phyloP scores from a whole-genome alignment of 1,140 invertebrate species.

The Drosophila parvula region DNA sequence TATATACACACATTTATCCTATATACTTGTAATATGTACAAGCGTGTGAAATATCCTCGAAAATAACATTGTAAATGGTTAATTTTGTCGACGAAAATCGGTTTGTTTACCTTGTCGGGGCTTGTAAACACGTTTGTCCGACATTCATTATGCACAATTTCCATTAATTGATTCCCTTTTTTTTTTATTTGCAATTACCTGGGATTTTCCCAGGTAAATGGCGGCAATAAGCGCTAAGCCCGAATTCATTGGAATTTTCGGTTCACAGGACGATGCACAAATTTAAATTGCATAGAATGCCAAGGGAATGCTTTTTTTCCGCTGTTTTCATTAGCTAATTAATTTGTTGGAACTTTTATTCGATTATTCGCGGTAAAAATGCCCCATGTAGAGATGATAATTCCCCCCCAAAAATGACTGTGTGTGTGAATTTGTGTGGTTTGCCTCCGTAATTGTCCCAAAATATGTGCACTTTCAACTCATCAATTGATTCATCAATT shows the following conservation, averaged over 20 bases:
- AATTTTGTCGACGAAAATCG: conserved; percentile 50
- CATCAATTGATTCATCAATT: conserved; percentile 20
- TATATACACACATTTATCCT: neutral
- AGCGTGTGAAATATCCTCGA: neutral
- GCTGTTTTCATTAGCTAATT: conserved; percentile 6
- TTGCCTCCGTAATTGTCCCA: conserved; percentile 3
- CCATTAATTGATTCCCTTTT: conserved; percentile 47
- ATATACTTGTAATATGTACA: neutral
- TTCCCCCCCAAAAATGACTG: neutral
- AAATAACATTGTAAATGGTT: conserved; percentile 53
- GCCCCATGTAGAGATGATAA: neutral
- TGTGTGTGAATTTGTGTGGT: conserved; percentile 2
- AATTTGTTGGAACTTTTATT: conserved; percentile 4
- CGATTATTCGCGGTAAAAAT: neutral
- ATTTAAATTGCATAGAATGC: conserved; percentile 12
- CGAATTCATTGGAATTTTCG: conserved; percentile 2
- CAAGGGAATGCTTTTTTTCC: conserved; percentile 4
- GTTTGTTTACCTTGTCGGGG: conserved; percentile 38
- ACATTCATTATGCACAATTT: conserved; percentile 55
- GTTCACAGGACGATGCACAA: conserved; percentile 16
- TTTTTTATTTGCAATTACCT: conserved; percentile 31
- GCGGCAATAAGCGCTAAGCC: conserved; percentile 29
- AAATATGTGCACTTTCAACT: neutral
- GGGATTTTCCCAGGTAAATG: conserved; percentile 33
- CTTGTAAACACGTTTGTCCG: conserved; percentile 52